Evolutionary conservation across 2,797 vertebrate species (phyloP), one percentile per base, ranked within the genome.

Genomic region (Sebastes iracundus): DNA sequence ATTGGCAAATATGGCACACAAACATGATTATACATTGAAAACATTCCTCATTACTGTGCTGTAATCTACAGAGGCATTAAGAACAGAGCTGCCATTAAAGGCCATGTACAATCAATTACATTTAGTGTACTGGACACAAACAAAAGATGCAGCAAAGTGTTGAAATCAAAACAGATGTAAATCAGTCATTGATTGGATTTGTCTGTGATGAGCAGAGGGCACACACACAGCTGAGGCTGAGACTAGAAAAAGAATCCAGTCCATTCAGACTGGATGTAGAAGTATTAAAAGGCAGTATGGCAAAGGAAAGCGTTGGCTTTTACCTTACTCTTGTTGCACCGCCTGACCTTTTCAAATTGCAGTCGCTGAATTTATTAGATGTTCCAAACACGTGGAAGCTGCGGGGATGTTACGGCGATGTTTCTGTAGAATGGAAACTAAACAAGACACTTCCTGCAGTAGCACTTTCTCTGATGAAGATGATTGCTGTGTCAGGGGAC

Each of bases 211-310:
- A 25, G 52, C 20, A 61, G 65, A 74, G 69, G 63, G 42, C 66
- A 25, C 30, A 30, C 10, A 62, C 6, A 52, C 6, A 69, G 61
- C 63, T 32, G 64, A 60, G 13, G 70, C 56, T 42, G 80, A 55
- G 28, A 56, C 66, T 76, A 83, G 69, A 78, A 90, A 88, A 84
- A 80, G 59, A 63, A 81, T 63, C 49, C 61, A 62, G 73, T 78
- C 42, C 23, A 35, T 75, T 12, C 46, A 77, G 35, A 77, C 64
- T 69, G 70, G 80, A 59, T 28, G 64, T 69, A 35, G 46, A 69
- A 46, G 28, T 70, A 59, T 74, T 33, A 67, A 62, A 87, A 78
- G 42, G 62, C 75, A 55, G 30, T 3, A 16, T 38, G 49, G 67
- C 55, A 42, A 53, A 65, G 16, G 18, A 60, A 64, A 62, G 22